Base-by-base conservation (phyloP, 2,888 invertebrate genomes). In the Poecilus cupreus region DNA sequence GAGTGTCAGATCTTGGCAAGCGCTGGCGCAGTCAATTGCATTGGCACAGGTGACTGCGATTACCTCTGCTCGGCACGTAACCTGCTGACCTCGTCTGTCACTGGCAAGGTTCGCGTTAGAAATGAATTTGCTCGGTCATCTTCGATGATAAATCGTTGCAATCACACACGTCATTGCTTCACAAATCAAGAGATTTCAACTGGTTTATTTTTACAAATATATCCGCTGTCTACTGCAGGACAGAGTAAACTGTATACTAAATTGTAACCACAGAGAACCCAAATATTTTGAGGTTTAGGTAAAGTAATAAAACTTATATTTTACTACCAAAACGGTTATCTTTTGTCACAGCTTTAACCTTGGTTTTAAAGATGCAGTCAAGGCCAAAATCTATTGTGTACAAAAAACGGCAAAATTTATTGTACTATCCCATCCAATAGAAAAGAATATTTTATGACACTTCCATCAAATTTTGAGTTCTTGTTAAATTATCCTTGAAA, bases 71-170 rank as follows among this genome's bases (percentile, higher is more conserved):
- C 68, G 24, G 32, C 76, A 60, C 20, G 60, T 60, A 77, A 57
- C 78, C 43, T 64, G 78, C 20, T 68, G 79, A 79, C 79, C 79
- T 79, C 79, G 79, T 8, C 39, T 68, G 46, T 79, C 78, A 79
- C 46, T 10, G 32, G 37, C 64, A 68, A 68, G 74, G 51, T 6
- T 51, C 74, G 37, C 49, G 37, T 75, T 51, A 51, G 51, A 51
- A 75, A 75, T 75, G 54, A 49, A 75, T 75, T 75, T 74, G 49
- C 49, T 51, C 75, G 75, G 13, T 16, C 54, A 74, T 74, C 64
- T 68, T 24, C 60, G 22, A 16, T 18, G 64, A 68, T 68, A 51
- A 51, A 51, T 51, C 51, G 18, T 18, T 18, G 13, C 18, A 51
- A 68, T 68, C 37, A 0, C 32, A 68, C 64, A 68, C 16, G 37